Evolutionary conservation across 2,888 invertebrate genomes (phyloP).

Genomic region (Aradus depressus): DNA sequence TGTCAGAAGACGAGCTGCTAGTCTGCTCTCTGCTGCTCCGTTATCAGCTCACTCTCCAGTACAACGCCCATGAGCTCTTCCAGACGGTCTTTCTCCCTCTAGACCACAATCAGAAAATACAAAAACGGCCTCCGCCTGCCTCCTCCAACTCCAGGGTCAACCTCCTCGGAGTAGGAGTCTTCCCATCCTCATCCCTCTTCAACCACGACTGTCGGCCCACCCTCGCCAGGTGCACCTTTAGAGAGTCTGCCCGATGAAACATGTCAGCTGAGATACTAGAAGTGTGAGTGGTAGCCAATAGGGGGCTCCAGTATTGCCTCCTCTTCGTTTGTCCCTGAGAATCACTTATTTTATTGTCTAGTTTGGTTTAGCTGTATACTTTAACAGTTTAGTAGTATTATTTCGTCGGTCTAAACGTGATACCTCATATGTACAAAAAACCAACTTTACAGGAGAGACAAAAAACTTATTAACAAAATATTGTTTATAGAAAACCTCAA

Average conservation of each 20-base stretch:
- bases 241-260: too few relatives aligned
- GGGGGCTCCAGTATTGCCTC: neutral
- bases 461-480: too few relatives aligned
- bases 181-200: constrained; percentile 63
- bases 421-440: too few relatives aligned
- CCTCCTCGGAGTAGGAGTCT: constrained; percentile 46
- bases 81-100: constrained; percentile 38
- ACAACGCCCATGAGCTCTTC: constrained; percentile 75
- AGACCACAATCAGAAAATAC: constrained; percentile 6
- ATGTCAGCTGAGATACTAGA: too few relatives aligned
- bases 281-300: too few relatives aligned
- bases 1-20: constrained; percentile 45
- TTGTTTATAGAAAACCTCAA: too few relatives aligned
- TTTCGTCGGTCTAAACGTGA: too few relatives aligned
- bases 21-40: constrained; percentile 55
- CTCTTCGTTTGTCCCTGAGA: neutral
- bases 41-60: constrained; percentile 65
- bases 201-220: constrained; percentile 77
- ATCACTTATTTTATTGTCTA: neutral
- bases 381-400: too few relatives aligned
- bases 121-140: constrained; percentile 5
- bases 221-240: constrained; percentile 57
- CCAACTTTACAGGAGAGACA: too few relatives aligned
- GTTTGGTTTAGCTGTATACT: too few relatives aligned
- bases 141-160: constrained; percentile 19